A percentile compares a stretch with the other conserved stretches of the same genome.
Evolutionary conservation across 2,888 invertebrate genomes (phyloP).

Genomic region (Protula sp.): DNA sequence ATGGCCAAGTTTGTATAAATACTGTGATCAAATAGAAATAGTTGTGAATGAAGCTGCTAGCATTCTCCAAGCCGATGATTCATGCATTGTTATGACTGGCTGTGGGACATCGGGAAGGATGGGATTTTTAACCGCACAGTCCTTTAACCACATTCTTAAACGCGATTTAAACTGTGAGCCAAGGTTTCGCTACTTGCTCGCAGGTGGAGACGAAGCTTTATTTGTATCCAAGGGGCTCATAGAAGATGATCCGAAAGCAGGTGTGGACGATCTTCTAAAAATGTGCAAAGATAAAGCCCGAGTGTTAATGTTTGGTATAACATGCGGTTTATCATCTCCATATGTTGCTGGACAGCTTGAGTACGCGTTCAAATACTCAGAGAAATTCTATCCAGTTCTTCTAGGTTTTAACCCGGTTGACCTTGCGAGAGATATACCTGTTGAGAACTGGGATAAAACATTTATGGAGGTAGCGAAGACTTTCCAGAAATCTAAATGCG

Average conservation of each 20-base stretch:
- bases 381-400: constrained; percentile 40
- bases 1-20: background rate
- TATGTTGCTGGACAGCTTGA: constrained; percentile 51
- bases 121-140: constrained; percentile 36
- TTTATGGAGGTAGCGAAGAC: constrained; percentile 26
- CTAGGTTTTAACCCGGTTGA: constrained; percentile 46
- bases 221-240: constrained; percentile 14
- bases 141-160: constrained; percentile 31
- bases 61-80: constrained; percentile 8
- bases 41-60: background rate
- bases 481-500: too few species aligned
- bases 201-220: constrained; percentile 36
- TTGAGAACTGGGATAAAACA: constrained; percentile 46
- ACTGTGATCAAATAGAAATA: background rate
- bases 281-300: background rate
- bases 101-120: constrained; percentile 50
- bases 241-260: constrained; percentile 16
- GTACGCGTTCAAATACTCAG: constrained; percentile 35
- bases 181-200: constrained; percentile 37
- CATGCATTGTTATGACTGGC: constrained; percentile 40
- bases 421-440: constrained; percentile 36
- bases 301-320: constrained; percentile 46
- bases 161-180: constrained; percentile 18
- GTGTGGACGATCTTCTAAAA: constrained; percentile 11
- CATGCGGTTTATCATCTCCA: constrained; percentile 50